Evolutionary conservation across 2,888 invertebrate species (phyloP), one percentile per base, ranked within the genome.

Genomic region (Trissoscelio sp.): DNA sequence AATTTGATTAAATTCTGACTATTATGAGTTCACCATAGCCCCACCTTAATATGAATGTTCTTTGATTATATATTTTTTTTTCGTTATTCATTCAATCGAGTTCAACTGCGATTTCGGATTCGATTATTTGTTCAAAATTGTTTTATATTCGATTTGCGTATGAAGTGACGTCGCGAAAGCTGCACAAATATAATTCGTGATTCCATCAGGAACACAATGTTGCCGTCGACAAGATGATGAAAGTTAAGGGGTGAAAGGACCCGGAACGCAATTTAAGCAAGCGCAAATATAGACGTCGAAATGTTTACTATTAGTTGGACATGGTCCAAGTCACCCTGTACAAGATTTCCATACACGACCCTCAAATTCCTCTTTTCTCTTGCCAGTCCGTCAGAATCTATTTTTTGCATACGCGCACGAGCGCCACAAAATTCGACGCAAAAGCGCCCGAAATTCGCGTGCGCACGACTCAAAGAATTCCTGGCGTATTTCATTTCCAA

Each of bases 241-340:
- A 73, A 69, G 81, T 58, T 44, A 69, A 72, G 78, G 78, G 55
- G 57, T 67, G 60, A 82, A 70, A 74, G 60, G 67, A 53, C 77
- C 85, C 83, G 87, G 87, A 88, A 89, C 84, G 87, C 84, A 88
- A 89, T 89, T 89, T 88, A 87, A 87, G 82, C 86, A 82, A 82
- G 85, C 85, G 86, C 87, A 87, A 88, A 89, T 89, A 88, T 87
- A 88, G 86, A 90, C 88, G 87, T 89, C 88, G 88, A 90, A 88
- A 88, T 89, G 88, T 90, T 90, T 87, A 87, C 88, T 86, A 88
- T 89, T 87, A 88, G 87, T 87, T 90, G 89, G 89, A 87, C 69
- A 55, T 60, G 46, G 70, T 86, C 89, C 89, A 90, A 87, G 62
- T 85, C 75, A 81, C 81, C 69, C 83, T 82, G 72, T 74, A 74